Evolutionary conservation across 2,113 vertebrate genomes (phyloP).

Genomic region (Phaethon lepturus): DNA sequence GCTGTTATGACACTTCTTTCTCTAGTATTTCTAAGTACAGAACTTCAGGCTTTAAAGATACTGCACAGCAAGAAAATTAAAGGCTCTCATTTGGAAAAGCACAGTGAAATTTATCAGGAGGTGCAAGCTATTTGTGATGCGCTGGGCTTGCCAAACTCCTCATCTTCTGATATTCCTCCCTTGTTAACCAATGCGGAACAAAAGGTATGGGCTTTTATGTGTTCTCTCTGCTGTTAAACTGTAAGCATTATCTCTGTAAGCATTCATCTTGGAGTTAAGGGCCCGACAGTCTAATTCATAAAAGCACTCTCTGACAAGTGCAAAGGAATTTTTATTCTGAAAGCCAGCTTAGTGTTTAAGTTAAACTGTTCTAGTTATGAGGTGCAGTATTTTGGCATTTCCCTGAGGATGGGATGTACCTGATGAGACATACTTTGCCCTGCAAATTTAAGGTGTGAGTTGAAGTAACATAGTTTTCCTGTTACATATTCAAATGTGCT

Average conservation of each 20-base stretch:
- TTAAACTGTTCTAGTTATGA: background rate
- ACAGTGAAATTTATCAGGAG: constrained; percentile 76
- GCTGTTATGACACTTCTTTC: background rate
- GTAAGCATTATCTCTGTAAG: background rate
- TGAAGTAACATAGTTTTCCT: background rate
- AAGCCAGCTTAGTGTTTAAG: background rate
- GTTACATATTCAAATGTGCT: background rate
- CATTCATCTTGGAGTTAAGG: background rate
- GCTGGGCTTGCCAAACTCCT: constrained; percentile 78
- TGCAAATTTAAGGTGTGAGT: background rate
- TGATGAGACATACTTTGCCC: background rate
- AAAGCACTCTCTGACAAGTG: background rate
- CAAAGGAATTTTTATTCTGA: background rate
- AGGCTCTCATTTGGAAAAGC: constrained; percentile 64
- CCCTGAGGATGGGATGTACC: background rate
- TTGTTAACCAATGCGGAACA: constrained; percentile 81
- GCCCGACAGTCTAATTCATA: background rate
- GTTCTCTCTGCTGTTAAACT: background rate
- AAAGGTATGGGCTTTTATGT: constrained; percentile 77
- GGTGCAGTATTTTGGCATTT: background rate
- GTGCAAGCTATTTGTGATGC: constrained; percentile 81
- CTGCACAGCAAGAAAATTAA: constrained; percentile 72
- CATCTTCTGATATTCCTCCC: constrained; percentile 67
- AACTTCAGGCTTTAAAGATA: constrained; percentile 94
- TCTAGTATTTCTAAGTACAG: constrained; percentile 92